Evolutionary conservation across 1,140 invertebrate species (phyloP).

Genomic region (Drosophila santomea): DNA sequence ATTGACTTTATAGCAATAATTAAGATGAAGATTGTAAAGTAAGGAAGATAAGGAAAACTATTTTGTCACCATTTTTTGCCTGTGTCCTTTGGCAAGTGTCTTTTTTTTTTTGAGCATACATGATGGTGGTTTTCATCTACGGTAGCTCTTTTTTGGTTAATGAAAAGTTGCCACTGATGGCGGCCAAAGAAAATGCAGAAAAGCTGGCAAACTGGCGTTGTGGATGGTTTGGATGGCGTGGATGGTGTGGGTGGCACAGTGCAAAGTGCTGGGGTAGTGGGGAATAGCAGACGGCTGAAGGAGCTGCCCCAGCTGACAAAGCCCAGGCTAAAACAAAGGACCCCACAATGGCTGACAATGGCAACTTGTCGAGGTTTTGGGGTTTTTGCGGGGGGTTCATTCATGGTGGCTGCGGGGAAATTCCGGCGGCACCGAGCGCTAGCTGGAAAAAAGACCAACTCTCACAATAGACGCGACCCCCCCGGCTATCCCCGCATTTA

Average conservation of each 20-base stretch:
- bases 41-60: background rate
- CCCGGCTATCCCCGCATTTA: background rate
- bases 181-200: constrained; percentile 39
- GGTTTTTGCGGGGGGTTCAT: background rate
- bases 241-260: too few species aligned
- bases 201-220: constrained; percentile 4
- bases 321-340: constrained; percentile 46
- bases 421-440: constrained; percentile 22
- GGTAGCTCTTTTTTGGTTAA: constrained; percentile 47
- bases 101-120: constrained; percentile 14
- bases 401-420: background rate
- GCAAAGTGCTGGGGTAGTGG: background rate
- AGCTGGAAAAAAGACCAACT: constrained; percentile 36
- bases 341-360: constrained; percentile 48
- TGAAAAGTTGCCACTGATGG: constrained; percentile 71
- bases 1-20: background rate
- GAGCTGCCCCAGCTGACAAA: constrained; percentile 53
- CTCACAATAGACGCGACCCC: constrained; percentile 30
- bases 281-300: constrained; percentile 16
- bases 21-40: too few species aligned
- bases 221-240: background rate
- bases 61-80: background rate
- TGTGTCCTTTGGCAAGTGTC: constrained; percentile 7
- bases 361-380: constrained; percentile 33
- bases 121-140: constrained; percentile 5